These are phyloP conservation scores for Okamejei kenojei DNA, from an alignment of 2,797 vertebrate genomes.

Conservation along the genomic window DNA sequence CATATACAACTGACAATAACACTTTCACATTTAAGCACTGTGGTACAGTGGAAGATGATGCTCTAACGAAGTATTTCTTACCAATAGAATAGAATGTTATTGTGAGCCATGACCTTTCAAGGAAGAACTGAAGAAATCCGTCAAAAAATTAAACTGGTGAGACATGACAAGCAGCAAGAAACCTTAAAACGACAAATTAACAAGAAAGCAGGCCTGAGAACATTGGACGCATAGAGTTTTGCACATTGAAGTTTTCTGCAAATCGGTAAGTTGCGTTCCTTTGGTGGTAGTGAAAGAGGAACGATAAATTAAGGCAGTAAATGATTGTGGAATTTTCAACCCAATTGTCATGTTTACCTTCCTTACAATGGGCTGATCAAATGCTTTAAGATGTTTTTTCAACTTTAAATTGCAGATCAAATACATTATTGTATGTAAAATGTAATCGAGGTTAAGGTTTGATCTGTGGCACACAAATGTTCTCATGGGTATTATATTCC, in stretches of 20 bases:
- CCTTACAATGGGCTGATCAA: not conserved
- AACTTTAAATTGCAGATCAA: too few species aligned
- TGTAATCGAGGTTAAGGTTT: too few species aligned
- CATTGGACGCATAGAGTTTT: not conserved
- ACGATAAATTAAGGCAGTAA: not conserved
- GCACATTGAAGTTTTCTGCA: not conserved
- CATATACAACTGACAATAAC: not conserved
- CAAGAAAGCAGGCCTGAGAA: not conserved
- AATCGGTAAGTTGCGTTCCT: not conserved
- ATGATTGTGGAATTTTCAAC: not conserved
- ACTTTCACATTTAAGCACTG: not conserved
- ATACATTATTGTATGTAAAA: too few species aligned
- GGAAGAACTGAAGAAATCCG: not conserved
- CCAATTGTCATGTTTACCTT: not conserved
- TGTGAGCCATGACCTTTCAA: too few species aligned
- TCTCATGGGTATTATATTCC: not conserved
- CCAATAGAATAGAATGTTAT: not conserved
- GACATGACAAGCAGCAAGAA: not conserved
- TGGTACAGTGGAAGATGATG: not conserved
- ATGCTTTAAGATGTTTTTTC: not conserved
- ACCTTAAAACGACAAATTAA: not conserved
- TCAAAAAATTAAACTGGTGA: not conserved
- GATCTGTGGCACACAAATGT: not conserved
- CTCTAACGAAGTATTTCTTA: not conserved
- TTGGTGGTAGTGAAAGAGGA: not conserved